A percentile compares a stretch with the other conserved stretches of the same genome.
Conservation (phyloP, 2,113 vertebrate genomes). For the Naja naja region DNA sequence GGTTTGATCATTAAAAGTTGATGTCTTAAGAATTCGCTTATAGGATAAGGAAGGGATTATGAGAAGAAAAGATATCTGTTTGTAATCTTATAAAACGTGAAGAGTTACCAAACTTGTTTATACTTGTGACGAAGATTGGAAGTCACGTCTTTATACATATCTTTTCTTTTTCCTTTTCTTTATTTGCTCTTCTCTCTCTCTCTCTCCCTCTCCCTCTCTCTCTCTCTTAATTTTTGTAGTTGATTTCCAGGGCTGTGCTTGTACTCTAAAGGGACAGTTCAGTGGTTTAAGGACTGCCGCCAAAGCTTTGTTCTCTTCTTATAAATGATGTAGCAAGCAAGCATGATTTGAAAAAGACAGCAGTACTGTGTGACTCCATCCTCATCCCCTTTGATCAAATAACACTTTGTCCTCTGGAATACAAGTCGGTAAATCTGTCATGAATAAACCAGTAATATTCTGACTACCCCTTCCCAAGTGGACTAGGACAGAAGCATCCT, state of each 20-base stretch:
- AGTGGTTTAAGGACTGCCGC: not conserved
- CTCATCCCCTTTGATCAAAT: not conserved
- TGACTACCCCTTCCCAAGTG: not conserved
- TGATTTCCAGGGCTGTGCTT: not conserved
- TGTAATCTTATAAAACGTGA: not conserved
- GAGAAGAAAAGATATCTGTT: not conserved
- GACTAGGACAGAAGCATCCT: not conserved
- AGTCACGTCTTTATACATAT: not conserved
- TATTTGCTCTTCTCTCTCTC: not conserved
- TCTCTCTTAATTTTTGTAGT: not conserved
- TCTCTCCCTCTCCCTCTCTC: not conserved
- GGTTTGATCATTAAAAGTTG: not conserved
- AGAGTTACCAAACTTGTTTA: not conserved
- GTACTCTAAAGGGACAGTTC: not conserved
- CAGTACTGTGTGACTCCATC: not conserved
- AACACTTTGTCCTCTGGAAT: slow-evolving; percentile 18
- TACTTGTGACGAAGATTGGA: not conserved
- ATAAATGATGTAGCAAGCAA: not conserved
- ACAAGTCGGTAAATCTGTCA: slow-evolving; percentile 26
- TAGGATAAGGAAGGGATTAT: not conserved
- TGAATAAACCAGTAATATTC: slow-evolving; percentile 8
- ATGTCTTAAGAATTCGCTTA: not conserved
- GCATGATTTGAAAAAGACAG: slow-evolving; percentile 23
- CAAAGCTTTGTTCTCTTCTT: not conserved
- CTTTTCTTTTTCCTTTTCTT: not conserved